Percentiles rank a stretch among this genome's conserved stretches.
Conservation (phyloP, 2,113 vertebrate species). For the Marcusenius ussheri region DNA sequence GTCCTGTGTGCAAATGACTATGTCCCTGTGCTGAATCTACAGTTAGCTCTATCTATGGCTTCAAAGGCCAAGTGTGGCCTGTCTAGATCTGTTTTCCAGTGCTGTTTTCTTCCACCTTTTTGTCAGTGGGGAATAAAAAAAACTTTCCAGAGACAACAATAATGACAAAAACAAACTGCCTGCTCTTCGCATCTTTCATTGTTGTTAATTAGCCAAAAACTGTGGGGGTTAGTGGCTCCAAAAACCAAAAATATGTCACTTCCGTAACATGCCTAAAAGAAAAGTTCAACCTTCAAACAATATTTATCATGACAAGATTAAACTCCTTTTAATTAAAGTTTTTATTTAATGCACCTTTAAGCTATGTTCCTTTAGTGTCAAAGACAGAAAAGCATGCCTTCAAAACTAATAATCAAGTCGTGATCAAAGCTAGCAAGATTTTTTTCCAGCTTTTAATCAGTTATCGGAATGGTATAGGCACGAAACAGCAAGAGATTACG, state of each 20-base stretch:
- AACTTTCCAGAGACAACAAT: neutral
- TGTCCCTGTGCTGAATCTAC: neutral
- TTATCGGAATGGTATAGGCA: neutral
- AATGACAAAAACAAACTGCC: neutral
- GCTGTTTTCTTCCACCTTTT: neutral
- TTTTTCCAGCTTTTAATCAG: constrained; percentile 14
- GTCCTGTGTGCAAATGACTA: neutral
- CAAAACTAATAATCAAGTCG: neutral
- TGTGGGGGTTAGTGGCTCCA: neutral
- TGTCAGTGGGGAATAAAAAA: neutral
- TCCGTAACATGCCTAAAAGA: neutral
- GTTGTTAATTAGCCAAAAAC: neutral
- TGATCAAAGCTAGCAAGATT: constrained; percentile 12
- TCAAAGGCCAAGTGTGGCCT: neutral
- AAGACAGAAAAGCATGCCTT: neutral
- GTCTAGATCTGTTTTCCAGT: neutral
- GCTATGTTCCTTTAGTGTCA: neutral
- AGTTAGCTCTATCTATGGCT: neutral
- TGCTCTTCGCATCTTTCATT: neutral
- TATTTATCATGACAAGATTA: neutral
- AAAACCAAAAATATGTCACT: neutral
- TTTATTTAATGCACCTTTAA: constrained; percentile 4
- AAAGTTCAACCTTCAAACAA: neutral
- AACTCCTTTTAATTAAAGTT: constrained; percentile 1
- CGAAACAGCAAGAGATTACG: constrained; percentile 14